Evolutionary conservation across 30 jellyfish, hydroid and myxozoan genomes (phyloP).

Genomic region (Rhopilema esculentum): DNA sequence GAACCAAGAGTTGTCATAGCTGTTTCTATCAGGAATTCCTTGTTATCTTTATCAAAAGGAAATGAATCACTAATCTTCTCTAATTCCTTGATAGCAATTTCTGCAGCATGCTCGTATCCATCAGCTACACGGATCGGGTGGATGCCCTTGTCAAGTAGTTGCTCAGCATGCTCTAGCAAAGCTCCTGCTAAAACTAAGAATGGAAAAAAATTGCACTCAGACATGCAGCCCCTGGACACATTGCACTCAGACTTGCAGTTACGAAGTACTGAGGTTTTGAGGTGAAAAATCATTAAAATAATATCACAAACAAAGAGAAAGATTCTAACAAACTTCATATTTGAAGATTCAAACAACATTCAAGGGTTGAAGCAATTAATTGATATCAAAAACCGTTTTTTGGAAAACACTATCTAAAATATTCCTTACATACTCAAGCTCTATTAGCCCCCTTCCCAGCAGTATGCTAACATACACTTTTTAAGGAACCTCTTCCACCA

Average conservation of each 20-base stretch:
- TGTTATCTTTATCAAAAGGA: conserved; percentile 75
- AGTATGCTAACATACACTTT: too few relatives aligned
- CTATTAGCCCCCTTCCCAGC: too few relatives aligned
- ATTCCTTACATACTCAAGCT: too few relatives aligned
- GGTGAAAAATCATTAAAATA: too few relatives aligned
- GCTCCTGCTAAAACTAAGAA: conserved; percentile 98
- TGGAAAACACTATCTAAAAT: too few relatives aligned
- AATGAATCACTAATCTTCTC: conserved; percentile 94
- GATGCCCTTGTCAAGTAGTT: conserved; percentile 89
- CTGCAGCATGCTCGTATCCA: conserved; percentile 98
- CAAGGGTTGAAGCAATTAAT: too few relatives aligned
- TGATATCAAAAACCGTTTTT: too few relatives aligned
- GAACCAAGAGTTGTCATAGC: conserved; percentile 99
- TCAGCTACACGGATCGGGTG: conserved; percentile 99
- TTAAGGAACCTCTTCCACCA: too few relatives aligned
- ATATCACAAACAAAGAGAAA: too few relatives aligned
- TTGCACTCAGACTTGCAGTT: background rate
- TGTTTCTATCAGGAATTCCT: conserved; percentile 87
- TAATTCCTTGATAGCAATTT: conserved; percentile 85
- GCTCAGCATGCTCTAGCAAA: conserved; percentile 97
- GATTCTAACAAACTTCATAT: too few relatives aligned
- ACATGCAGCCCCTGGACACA: too few relatives aligned
- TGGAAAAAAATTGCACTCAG: background rate
- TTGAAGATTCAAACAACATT: too few relatives aligned
- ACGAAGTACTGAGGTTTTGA: background rate